A percentile compares a stretch with the other conserved stretches of the same genome.
Evolutionary conservation across 2,888 invertebrate species (phyloP).

Genomic region (Drosophila parthenogenetica): DNA sequence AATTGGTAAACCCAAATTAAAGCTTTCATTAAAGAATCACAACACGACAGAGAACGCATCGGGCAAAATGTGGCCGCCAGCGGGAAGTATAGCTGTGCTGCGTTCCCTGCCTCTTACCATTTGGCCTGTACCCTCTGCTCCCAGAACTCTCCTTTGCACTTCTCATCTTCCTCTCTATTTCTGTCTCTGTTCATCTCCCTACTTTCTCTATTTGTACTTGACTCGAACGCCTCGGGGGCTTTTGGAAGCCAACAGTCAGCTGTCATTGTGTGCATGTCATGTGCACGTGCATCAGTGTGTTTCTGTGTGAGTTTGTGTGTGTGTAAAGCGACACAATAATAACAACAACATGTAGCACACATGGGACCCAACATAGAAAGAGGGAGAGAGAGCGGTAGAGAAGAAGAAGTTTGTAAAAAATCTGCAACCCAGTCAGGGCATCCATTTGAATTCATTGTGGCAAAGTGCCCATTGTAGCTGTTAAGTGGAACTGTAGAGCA

Average conservation of each 20-base stretch:
- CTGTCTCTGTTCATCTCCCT: not conserved
- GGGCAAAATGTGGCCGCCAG: conserved; percentile 51
- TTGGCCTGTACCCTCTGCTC: not conserved
- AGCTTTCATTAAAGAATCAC: conserved; percentile 81
- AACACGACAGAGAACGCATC: conserved; percentile 60
- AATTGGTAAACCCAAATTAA: conserved; percentile 80
- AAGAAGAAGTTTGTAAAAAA: conserved; percentile 17
- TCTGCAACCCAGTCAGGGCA: conserved; percentile 69
- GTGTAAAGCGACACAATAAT: conserved; percentile 42
- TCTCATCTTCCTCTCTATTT: no score
- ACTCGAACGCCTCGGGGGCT: conserved; percentile 76
- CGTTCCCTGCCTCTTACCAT: not conserved
- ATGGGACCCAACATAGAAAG: conserved; percentile 30
- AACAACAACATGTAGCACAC: conserved; percentile 45
- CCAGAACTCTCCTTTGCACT: not conserved
- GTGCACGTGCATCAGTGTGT: conserved; percentile 56
- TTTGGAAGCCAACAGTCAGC: conserved; percentile 81
- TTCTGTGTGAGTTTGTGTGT: conserved; percentile 12
- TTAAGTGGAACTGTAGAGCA: conserved; percentile 82
- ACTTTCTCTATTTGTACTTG: conserved; percentile 60
- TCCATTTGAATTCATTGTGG: conserved; percentile 82
- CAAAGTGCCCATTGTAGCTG: conserved; percentile 82
- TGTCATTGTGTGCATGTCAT: conserved; percentile 80
- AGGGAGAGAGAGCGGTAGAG: not conserved
- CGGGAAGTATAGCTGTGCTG: conserved; percentile 20